These are phyloP conservation scores for Oligia strigilis DNA, from an alignment of 2,888 invertebrate genomes.

Conservation along the genomic window DNA sequence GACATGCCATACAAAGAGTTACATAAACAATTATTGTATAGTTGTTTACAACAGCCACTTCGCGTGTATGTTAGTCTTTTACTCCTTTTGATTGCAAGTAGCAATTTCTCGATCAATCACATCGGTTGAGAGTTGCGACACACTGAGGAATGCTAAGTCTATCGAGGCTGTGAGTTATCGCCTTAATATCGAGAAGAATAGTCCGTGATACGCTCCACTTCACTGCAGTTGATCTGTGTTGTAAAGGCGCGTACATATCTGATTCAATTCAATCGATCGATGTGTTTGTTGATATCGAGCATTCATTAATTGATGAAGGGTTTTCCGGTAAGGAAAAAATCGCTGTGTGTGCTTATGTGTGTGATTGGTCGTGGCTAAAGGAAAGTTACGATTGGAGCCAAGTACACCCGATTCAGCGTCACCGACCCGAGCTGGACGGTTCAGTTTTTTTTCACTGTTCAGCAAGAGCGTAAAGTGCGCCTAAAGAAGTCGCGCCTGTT, in stretches of 20 bases:
- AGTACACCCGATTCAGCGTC: too few relatives aligned
- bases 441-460: too few relatives aligned
- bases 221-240: slow-evolving; percentile 60
- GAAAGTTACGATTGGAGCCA: too few relatives aligned
- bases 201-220: slow-evolving; percentile 65
- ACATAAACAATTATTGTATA: slow-evolving; percentile 25
- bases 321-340: background rate
- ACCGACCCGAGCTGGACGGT: too few relatives aligned
- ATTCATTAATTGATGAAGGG: background rate
- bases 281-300: background rate
- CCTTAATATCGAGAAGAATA: slow-evolving; percentile 61
- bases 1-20: slow-evolving; percentile 33
- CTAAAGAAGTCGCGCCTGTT: too few relatives aligned
- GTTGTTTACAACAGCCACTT: slow-evolving; percentile 32
- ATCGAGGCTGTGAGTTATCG: slow-evolving; percentile 64
- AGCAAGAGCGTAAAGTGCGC: too few relatives aligned
- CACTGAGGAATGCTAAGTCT: slow-evolving; percentile 56
- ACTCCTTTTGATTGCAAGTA: slow-evolving; percentile 34
- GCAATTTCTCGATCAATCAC: slow-evolving; percentile 52
- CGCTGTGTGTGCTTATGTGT: background rate
- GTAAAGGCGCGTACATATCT: slow-evolving; percentile 39
- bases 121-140: slow-evolving; percentile 62
- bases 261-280: slow-evolving; percentile 25
- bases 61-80: slow-evolving; percentile 51
- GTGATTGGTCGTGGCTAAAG: too few relatives aligned